Evolutionary conservation across 2,113 vertebrate genomes (phyloP).

Genomic region (Sinocyclocheilus grahami): DNA sequence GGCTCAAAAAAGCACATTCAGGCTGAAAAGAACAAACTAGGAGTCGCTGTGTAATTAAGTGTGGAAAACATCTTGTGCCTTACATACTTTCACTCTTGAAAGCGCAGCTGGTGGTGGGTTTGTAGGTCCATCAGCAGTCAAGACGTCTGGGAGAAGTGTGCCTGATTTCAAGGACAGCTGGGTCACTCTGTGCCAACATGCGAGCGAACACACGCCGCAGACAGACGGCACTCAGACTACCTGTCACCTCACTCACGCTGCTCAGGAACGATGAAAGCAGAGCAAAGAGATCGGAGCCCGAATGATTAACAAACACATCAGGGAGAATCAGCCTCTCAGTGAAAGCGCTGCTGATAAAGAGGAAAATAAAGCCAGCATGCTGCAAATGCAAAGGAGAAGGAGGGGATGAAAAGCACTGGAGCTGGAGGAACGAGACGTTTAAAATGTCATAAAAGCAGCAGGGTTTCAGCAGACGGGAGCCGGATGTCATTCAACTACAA

Average conservation of each 20-base stretch:
- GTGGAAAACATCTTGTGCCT: background rate
- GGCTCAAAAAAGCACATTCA: too few species aligned
- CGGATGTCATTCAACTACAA: background rate
- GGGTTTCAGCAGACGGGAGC: background rate
- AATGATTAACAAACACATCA: too few species aligned
- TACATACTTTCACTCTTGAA: background rate
- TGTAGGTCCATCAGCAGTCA: background rate
- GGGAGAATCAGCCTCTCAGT: background rate
- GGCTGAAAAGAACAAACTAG: background rate
- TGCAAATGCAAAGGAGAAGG: background rate
- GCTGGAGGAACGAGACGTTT: background rate
- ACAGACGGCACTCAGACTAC: background rate
- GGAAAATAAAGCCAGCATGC: background rate
- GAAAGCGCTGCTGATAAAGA: background rate
- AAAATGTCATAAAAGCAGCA: background rate
- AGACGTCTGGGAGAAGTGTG: conserved; percentile 3
- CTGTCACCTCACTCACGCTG: background rate
- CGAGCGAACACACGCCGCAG: background rate
- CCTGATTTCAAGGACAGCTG: conserved; percentile 10
- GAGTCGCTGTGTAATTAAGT: background rate
- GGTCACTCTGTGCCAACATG: background rate
- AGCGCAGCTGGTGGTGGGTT: background rate
- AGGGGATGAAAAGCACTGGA: background rate
- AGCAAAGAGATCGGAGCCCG: too few species aligned
- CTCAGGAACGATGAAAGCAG: background rate